These are phyloP conservation scores for Zoanthus sociatus DNA, from an alignment of 92 coral and sea anemone species.

Conservation along the genomic window DNA sequence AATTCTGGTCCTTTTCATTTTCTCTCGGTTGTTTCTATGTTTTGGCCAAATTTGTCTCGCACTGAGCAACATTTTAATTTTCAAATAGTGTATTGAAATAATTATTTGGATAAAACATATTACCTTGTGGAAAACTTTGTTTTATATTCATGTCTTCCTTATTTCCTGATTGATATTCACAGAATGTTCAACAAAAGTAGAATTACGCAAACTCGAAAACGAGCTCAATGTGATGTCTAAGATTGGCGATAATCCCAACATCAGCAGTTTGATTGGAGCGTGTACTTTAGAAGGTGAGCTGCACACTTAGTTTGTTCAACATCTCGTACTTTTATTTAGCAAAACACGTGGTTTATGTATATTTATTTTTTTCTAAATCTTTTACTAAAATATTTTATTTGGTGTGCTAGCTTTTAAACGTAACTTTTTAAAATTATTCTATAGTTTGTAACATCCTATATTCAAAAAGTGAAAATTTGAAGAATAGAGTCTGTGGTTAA, in stretches of 20 bases:
- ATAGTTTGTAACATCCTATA: too few relatives aligned
- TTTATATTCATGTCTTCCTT: too few relatives aligned
- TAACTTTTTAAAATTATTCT: too few relatives aligned
- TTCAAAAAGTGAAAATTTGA: too few relatives aligned
- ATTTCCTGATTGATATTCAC: not conserved
- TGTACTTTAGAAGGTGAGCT: conserved; percentile 22
- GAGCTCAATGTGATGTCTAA: conserved; percentile 27
- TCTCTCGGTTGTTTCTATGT: too few relatives aligned
- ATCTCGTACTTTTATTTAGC: not conserved
- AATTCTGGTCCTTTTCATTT: not conserved
- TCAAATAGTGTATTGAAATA: not conserved
- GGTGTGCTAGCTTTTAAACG: too few relatives aligned
- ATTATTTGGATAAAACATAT: not conserved
- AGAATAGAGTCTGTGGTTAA: too few relatives aligned
- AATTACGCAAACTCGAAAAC: not conserved
- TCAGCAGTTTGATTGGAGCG: conserved; percentile 30
- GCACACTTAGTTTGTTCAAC: not conserved
- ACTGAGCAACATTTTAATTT: not conserved
- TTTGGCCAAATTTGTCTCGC: not conserved
- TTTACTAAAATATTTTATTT: too few relatives aligned
- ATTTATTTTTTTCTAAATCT: too few relatives aligned
- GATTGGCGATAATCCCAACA: conserved; percentile 30
- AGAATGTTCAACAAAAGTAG: conserved; percentile 8
- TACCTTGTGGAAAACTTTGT: too few relatives aligned
- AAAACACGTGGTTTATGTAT: not conserved